Evolutionary conservation across 2,797 vertebrate genomes (phyloP).

Genomic region (Brachyalestes nurse): DNA sequence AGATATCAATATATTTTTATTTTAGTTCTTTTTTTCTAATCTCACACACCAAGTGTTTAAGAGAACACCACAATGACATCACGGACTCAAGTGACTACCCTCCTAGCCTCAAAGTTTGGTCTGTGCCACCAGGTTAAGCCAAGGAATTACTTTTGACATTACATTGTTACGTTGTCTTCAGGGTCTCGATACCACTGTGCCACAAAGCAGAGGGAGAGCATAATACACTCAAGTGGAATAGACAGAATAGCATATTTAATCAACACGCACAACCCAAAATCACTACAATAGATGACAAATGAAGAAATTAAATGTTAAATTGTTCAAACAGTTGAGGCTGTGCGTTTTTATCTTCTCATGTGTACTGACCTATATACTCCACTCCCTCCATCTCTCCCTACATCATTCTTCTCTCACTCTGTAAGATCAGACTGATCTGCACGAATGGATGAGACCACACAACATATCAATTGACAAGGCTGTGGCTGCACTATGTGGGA

Average conservation of each 20-base stretch:
- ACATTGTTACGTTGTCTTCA: slow-evolving; percentile 47
- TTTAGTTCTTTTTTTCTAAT: slow-evolving; percentile 76
- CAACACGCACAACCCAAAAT: slow-evolving; percentile 61
- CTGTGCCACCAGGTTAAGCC: slow-evolving; percentile 42
- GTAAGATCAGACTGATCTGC: slow-evolving; percentile 3
- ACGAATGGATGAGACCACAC: slow-evolving; percentile 47
- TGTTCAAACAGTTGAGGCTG: slow-evolving; percentile 14
- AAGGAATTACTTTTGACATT: not conserved
- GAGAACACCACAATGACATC: slow-evolving; percentile 79
- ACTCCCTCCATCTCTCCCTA: not conserved
- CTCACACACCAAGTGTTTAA: slow-evolving; percentile 83
- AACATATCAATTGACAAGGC: not conserved
- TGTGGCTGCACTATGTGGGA: slow-evolving; percentile 63
- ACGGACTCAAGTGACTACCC: slow-evolving; percentile 73
- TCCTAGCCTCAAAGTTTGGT: slow-evolving; percentile 63
- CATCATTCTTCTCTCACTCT: not conserved
- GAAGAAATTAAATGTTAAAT: slow-evolving; percentile 54
- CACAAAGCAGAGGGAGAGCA: slow-evolving; percentile 43
- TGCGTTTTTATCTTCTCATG: not conserved
- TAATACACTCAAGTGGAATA: slow-evolving; percentile 68
- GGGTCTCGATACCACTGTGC: slow-evolving; percentile 46
- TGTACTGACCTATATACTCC: slow-evolving; percentile 35
- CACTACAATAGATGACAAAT: slow-evolving; percentile 60
- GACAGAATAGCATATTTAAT: slow-evolving; percentile 39
- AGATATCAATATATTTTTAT: slow-evolving; percentile 64